Conservation (phyloP, 2,113 vertebrate genomes). For the Paramisgurnus dabryanus region DNA sequence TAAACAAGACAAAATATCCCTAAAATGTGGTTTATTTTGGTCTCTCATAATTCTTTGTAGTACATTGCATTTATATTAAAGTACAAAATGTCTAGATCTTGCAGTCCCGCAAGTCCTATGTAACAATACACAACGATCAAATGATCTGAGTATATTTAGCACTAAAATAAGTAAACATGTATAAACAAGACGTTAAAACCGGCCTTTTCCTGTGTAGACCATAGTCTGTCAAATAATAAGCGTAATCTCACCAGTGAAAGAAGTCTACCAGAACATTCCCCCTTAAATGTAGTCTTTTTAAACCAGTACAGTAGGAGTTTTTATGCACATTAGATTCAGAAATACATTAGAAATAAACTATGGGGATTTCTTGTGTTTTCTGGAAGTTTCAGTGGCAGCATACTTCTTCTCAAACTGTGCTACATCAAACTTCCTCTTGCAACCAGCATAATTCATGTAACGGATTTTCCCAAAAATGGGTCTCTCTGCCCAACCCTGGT, state of each 20-base stretch:
- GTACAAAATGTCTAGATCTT: not conserved
- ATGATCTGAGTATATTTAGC: not conserved
- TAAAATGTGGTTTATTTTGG: not conserved
- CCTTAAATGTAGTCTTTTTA: not conserved
- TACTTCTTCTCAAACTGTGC: constrained; percentile 79
- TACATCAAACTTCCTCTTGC: constrained; percentile 87
- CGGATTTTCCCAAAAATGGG: constrained; percentile 85
- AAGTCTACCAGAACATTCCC: not conserved
- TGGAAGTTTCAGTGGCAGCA: constrained; percentile 50
- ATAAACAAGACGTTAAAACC: not conserved
- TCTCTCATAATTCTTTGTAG: not conserved
- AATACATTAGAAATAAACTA: not conserved
- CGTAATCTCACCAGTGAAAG: not conserved
- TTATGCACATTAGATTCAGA: not conserved
- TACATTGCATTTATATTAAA: not conserved
- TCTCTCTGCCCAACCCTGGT: constrained; percentile 86
- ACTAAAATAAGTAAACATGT: not conserved
- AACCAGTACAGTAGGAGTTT: not conserved
- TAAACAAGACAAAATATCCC: not conserved
- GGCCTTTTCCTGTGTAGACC: not conserved
- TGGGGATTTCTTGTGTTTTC: not conserved
- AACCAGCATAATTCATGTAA: constrained; percentile 91
- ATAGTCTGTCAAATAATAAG: not conserved
- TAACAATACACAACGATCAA: not conserved
- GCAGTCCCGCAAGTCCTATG: not conserved